phyloP scores from a whole-genome alignment of 2,797 vertebrate genomes.

The Hipposideros larvatus region DNA sequence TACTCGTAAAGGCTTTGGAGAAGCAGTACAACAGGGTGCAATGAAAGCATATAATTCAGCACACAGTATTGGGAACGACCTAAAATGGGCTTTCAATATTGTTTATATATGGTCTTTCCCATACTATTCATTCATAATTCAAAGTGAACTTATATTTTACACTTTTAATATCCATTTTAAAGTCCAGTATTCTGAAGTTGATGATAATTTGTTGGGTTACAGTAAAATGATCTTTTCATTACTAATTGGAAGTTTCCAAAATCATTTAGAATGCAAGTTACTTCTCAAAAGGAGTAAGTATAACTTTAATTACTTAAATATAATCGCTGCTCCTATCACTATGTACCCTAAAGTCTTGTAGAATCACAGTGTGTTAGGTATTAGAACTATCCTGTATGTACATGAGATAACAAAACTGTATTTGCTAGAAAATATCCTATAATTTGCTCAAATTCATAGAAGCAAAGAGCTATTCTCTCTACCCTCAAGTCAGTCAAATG shows the following conservation, averaged over 20 bases:
- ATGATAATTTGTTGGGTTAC: not conserved
- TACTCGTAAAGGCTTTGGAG: not conserved
- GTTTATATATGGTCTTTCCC: not conserved
- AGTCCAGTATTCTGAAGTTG: slow-evolving; percentile 24
- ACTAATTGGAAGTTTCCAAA: slow-evolving; percentile 26
- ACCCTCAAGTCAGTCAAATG: not conserved
- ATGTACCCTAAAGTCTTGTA: not conserved
- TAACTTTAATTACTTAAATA: not conserved
- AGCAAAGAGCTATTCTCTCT: not conserved
- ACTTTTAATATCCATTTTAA: slow-evolving; percentile 31
- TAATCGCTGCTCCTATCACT: not conserved
- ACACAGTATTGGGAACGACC: not conserved
- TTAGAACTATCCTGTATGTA: not conserved
- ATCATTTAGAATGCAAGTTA: slow-evolving; percentile 45
- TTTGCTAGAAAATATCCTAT: not conserved
- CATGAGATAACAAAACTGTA: not conserved
- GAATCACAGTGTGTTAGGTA: not conserved
- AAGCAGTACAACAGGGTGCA: not conserved
- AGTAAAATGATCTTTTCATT: slow-evolving; percentile 6
- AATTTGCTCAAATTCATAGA: not conserved
- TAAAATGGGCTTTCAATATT: not conserved
- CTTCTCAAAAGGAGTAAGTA: not conserved
- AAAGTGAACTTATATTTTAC: slow-evolving; percentile 8
- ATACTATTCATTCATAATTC: not conserved
- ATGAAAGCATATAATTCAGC: not conserved